Percentiles rank a stretch among this genome's conserved stretches.
Conservation (phyloP, 2,113 vertebrate genomes). For the Melanotaenia duboulayi region DNA sequence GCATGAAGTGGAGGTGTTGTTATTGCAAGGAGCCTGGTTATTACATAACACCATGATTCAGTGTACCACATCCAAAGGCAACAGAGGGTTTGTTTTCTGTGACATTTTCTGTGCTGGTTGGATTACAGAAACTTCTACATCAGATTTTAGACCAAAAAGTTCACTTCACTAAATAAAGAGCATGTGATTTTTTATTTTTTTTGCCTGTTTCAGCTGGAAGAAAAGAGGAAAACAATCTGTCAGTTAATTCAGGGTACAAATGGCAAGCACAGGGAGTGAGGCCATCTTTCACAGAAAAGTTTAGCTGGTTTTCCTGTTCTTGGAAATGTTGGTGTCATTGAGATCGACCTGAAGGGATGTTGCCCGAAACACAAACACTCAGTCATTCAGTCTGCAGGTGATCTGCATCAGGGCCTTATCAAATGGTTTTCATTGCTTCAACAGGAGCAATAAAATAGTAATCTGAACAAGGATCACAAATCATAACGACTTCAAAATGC, state of each 20-base stretch:
- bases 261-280: background rate
- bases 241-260: background rate
- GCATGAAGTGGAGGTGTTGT: background rate
- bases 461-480: background rate
- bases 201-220: background rate
- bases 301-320: conserved; percentile 1
- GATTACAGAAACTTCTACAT: conserved; percentile 4
- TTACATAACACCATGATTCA: background rate
- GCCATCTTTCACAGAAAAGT: conserved; percentile 9
- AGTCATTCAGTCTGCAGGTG: background rate
- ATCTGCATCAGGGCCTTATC: background rate
- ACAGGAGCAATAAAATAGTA: background rate
- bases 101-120: background rate
- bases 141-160: background rate
- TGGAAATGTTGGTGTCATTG: background rate
- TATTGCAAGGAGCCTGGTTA: background rate
- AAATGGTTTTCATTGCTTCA: background rate
- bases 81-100: background rate
- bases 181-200: background rate
- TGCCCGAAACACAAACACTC: conserved; percentile 11
- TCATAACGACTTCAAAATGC: background rate
- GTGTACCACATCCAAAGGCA: conserved; percentile 16
- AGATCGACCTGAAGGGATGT: background rate
- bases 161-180: background rate
- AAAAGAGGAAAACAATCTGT: conserved; percentile 1